Percentiles rank a stretch among this genome's conserved stretches.
Evolutionary conservation across 37 sponge, comb jelly and placozoan species (phyloP).

Genomic region (Geodia barretti): DNA sequence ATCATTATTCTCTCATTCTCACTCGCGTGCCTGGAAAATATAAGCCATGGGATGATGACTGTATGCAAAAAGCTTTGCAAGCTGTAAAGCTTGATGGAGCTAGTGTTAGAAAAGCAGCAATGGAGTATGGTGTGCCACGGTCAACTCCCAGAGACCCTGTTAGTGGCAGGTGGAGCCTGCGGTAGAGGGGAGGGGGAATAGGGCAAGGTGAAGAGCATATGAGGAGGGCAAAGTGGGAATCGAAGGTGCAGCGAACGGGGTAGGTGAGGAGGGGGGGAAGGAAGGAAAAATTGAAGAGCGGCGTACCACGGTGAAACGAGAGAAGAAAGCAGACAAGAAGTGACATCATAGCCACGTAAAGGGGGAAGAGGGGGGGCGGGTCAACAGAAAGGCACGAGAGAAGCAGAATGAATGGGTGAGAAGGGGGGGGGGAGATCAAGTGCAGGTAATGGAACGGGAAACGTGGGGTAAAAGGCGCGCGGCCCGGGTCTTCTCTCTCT

Average conservation of each 20-base stretch:
- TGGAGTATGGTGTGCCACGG: constrained; percentile 6
- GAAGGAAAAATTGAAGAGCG: not conserved
- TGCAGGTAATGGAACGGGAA: not conserved
- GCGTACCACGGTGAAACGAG: not conserved
- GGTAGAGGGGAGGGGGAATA: not conserved
- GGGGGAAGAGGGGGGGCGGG: constrained; percentile 10
- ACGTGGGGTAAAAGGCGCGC: no score
- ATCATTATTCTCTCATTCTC: not conserved
- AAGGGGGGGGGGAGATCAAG: not conserved
- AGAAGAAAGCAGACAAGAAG: not conserved
- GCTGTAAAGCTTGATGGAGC: not conserved
- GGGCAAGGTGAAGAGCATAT: not conserved
- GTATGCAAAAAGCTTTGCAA: constrained; percentile 5
- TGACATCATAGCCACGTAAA: not conserved
- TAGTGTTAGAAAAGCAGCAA: constrained; percentile 8
- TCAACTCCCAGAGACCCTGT: constrained; percentile 20
- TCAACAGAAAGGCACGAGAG: not conserved
- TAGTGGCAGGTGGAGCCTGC: constrained; percentile 21
- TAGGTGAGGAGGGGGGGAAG: not conserved
- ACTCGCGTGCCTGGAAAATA: not conserved
- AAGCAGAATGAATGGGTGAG: not conserved
- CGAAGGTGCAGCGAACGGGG: constrained; percentile 3
- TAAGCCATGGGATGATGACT: not conserved
- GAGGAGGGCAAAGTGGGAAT: not conserved
- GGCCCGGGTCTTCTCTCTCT: no score